These are phyloP conservation scores for Drosophila bipectinata DNA, from an alignment of 1,140 invertebrate species.

Conservation along the genomic window DNA sequence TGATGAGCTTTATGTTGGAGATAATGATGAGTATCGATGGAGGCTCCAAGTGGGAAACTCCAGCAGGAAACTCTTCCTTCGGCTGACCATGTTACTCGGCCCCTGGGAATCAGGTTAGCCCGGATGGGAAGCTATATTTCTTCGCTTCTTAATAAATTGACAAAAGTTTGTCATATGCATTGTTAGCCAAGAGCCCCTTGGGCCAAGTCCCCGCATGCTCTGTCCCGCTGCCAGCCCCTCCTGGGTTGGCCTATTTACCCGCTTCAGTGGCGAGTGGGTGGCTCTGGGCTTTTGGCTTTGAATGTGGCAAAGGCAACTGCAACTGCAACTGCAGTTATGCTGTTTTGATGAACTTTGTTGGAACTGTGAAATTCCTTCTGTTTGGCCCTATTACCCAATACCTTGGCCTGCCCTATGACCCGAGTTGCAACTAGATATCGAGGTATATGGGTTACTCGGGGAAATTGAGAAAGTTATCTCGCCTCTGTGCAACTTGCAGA, in stretches of 20 bases:
- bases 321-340: constrained; percentile 45
- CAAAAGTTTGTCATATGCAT: constrained; percentile 82
- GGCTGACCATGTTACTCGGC: constrained; percentile 56
- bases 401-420: constrained; percentile 6
- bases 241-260: constrained; percentile 58
- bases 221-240: background rate
- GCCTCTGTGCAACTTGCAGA: background rate
- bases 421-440: constrained; percentile 5
- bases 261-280: constrained; percentile 41
- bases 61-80: constrained; percentile 45
- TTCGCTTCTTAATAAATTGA: constrained; percentile 78
- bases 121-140: constrained; percentile 46
- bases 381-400: constrained; percentile 12
- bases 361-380: constrained; percentile 36
- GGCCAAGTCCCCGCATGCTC: constrained; percentile 28
- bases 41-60: constrained; percentile 13
- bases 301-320: constrained; percentile 6
- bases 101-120: constrained; percentile 79
- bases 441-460: constrained; percentile 17
- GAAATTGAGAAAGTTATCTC: constrained; percentile 3
- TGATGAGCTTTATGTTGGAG: constrained; percentile 28
- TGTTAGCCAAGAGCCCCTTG: constrained; percentile 71
- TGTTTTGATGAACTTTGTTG: constrained; percentile 69
- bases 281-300: constrained; percentile 17
- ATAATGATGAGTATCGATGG: constrained; percentile 32